Conservation (phyloP, 2,113 vertebrate genomes). For the Xyrauchen texanus region DNA sequence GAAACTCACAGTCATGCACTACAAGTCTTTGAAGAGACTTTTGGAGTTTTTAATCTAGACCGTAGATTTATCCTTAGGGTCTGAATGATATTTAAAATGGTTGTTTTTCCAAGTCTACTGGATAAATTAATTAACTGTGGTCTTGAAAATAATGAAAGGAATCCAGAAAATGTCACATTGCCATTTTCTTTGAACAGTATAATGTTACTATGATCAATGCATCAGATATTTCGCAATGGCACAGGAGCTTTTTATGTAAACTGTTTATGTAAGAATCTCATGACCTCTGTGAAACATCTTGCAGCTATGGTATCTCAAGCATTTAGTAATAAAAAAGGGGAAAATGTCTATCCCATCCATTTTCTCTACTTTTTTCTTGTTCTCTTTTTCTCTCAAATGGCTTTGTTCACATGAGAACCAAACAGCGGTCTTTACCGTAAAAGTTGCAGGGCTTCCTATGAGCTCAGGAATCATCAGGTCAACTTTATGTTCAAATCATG, state of each 20-base stretch:
- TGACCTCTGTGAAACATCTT: slow-evolving; percentile 64
- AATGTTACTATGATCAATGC: slow-evolving; percentile 58
- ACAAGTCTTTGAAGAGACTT: slow-evolving; percentile 68
- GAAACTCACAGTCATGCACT: slow-evolving; percentile 67
- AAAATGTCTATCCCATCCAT: too few species aligned
- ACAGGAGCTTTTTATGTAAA: slow-evolving; percentile 57
- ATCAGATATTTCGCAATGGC: slow-evolving; percentile 62
- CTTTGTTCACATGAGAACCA: too few species aligned
- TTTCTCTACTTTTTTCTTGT: too few species aligned
- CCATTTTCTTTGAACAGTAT: slow-evolving; percentile 45
- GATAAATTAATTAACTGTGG: slow-evolving; percentile 68
- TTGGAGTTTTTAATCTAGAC: slow-evolving; percentile 63
- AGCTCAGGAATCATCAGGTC: too few species aligned
- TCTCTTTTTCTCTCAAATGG: too few species aligned
- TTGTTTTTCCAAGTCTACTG: slow-evolving; percentile 70
- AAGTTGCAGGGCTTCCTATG: too few species aligned
- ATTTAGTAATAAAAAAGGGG: too few species aligned
- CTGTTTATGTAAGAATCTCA: slow-evolving; percentile 67
- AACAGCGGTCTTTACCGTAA: too few species aligned
- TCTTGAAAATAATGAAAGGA: slow-evolving; percentile 34
- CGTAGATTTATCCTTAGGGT: slow-evolving; percentile 52
- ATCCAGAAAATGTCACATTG: background rate
- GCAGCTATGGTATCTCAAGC: slow-evolving; percentile 8
- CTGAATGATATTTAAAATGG: slow-evolving; percentile 73
- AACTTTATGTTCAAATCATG: too few species aligned